These are phyloP conservation scores for Tanypteryx hageni DNA, from an alignment of 2,888 invertebrate species.

Conservation along the genomic window DNA sequence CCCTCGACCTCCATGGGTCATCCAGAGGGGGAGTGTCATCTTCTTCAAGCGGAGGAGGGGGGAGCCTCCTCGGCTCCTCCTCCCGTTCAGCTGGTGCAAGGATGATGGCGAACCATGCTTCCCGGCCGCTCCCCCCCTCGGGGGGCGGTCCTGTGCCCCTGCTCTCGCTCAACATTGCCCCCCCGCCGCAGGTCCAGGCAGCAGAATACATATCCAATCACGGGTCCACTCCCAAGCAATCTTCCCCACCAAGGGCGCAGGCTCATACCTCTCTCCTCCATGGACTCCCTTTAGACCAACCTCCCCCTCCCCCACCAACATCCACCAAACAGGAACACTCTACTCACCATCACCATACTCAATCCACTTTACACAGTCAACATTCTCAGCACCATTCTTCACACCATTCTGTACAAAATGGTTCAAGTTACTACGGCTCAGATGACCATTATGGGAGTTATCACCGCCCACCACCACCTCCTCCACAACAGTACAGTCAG, in stretches of 20 bases:
- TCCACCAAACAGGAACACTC: constrained; percentile 42
- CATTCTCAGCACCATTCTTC: neutral
- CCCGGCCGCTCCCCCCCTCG: constrained; percentile 54
- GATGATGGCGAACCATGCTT: constrained; percentile 63
- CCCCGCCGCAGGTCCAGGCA: constrained; percentile 58
- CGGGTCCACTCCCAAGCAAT: constrained; percentile 35
- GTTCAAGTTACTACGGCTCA: constrained; percentile 38
- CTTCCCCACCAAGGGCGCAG: neutral
- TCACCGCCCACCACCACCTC: constrained; percentile 16
- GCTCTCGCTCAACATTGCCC: constrained; percentile 54
- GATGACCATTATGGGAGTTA: constrained; percentile 52
- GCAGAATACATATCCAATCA: constrained; percentile 53
- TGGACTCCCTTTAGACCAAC: constrained; percentile 31
- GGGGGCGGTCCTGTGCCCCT: constrained; percentile 64
- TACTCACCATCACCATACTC: neutral
- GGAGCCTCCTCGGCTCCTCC: constrained; percentile 53
- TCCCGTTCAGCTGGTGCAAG: constrained; percentile 38
- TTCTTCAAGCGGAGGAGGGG: constrained; percentile 44
- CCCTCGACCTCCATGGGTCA: constrained; percentile 61
- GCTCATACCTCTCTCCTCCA: neutral
- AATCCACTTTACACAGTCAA: neutral
- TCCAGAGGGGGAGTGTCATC: constrained; percentile 55
- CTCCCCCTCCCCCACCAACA: constrained; percentile 39
- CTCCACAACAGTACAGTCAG: constrained; percentile 48
- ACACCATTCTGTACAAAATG: constrained; percentile 42